phyloP scores from a whole-genome alignment of 2,113 vertebrate genomes.

The Fulmarus glacialis region DNA sequence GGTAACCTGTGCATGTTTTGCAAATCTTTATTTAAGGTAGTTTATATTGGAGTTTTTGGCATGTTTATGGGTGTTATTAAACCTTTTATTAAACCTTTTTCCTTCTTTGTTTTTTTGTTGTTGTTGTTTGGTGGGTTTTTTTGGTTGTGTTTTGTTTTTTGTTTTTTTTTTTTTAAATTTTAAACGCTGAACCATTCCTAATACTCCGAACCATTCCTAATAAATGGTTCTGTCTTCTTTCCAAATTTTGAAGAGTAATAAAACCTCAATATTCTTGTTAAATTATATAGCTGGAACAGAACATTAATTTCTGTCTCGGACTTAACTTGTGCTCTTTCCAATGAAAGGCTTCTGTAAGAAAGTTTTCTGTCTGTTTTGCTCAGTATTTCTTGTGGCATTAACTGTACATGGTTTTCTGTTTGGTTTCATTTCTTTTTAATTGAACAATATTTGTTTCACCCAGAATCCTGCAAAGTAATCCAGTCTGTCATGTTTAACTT shows the following conservation, averaged over 20 bases:
- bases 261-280: background rate
- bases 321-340: background rate
- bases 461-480: background rate
- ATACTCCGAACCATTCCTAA: background rate
- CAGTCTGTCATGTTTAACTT: background rate
- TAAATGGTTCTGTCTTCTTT: background rate
- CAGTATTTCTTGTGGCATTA: conserved; percentile 9
- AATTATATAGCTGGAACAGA: background rate
- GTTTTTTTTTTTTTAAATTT: background rate
- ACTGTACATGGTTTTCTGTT: background rate
- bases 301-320: background rate
- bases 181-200: background rate
- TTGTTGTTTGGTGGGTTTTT: background rate
- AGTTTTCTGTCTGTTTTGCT: conserved; percentile 9
- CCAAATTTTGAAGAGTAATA: background rate
- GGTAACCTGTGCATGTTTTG: conserved; percentile 4
- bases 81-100: background rate
- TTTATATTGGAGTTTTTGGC: background rate
- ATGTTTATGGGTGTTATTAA: conserved; percentile 4
- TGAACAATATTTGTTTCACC: background rate
- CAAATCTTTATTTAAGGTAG: background rate
- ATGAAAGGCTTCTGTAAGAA: background rate
- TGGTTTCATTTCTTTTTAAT: background rate
- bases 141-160: no score
- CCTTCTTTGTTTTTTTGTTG: background rate